Evolutionary conservation across 2,888 invertebrate genomes (phyloP).

Genomic region (Erebia palarica): DNA sequence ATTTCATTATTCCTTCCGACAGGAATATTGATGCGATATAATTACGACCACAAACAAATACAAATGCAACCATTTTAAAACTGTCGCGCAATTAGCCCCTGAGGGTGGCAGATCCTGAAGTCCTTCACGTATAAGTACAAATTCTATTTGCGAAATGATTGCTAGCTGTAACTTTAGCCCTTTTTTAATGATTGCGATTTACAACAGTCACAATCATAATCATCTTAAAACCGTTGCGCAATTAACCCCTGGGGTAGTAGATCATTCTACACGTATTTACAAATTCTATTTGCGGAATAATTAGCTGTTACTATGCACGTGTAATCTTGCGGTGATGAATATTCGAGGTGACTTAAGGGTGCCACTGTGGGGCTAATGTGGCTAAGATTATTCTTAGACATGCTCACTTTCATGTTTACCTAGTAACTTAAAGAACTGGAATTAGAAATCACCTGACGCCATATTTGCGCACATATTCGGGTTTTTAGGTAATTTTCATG

Average conservation of each 20-base stretch:
- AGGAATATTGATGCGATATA: too few relatives aligned
- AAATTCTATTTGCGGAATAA: slow-evolving; percentile 39
- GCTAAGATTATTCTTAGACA: slow-evolving; percentile 71
- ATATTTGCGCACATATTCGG: too few relatives aligned
- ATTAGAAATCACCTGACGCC: not conserved
- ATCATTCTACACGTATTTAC: slow-evolving; percentile 28
- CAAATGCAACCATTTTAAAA: too few relatives aligned
- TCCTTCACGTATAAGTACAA: too few relatives aligned
- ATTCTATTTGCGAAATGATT: too few relatives aligned
- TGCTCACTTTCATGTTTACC: slow-evolving; percentile 43
- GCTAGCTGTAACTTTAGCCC: too few relatives aligned
- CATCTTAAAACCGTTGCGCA: not conserved
- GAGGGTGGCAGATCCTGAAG: too few relatives aligned
- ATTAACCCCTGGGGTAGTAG: not conserved
- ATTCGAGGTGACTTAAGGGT: slow-evolving; percentile 62
- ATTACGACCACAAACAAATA: too few relatives aligned
- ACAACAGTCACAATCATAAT: not conserved
- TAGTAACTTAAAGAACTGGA: not conserved
- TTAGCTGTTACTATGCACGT: slow-evolving; percentile 37
- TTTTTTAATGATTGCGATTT: not conserved
- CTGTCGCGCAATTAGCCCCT: too few relatives aligned
- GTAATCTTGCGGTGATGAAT: slow-evolving; percentile 72
- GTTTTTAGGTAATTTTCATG: too few relatives aligned
- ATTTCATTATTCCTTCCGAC: too few relatives aligned
- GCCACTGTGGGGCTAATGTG: slow-evolving; percentile 59